Evolutionary conservation across 2,888 invertebrate species (phyloP).

Genomic region (Agrilus cyanescens): DNA sequence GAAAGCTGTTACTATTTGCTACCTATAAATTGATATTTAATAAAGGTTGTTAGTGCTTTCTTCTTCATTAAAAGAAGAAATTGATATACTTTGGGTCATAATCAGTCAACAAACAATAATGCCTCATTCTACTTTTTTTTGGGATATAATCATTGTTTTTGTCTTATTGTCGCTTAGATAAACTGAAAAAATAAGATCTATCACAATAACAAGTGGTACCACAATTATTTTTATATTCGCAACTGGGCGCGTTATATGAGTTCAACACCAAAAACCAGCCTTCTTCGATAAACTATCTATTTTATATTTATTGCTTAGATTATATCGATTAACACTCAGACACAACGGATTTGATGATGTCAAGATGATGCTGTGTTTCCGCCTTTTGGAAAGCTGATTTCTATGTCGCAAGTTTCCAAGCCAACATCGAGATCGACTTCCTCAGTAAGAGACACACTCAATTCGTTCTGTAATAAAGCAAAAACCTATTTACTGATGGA

Average conservation of each 20-base stretch:
- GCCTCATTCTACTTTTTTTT: too few species aligned
- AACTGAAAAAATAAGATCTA: background rate
- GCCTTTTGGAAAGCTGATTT: conserved; percentile 10
- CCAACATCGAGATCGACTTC: conserved; percentile 21
- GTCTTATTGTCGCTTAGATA: conserved; percentile 4
- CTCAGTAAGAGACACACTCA: conserved; percentile 29
- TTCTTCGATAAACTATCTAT: too few species aligned
- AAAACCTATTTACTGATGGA: conserved; percentile 4
- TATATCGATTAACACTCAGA: conserved; percentile 8
- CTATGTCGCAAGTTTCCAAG: conserved; percentile 18
- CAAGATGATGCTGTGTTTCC: conserved; percentile 7
- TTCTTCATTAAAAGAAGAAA: too few species aligned
- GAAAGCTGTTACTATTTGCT: too few species aligned
- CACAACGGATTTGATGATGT: conserved; percentile 8
- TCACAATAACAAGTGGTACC: too few species aligned
- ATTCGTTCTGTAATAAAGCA: conserved; percentile 29
- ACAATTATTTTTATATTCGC: too few species aligned
- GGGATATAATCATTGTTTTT: background rate
- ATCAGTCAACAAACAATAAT: too few species aligned
- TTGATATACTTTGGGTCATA: too few species aligned
- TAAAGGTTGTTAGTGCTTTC: too few species aligned
- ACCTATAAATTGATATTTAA: too few species aligned
- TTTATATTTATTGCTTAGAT: conserved; percentile 16
- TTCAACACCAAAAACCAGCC: too few species aligned
- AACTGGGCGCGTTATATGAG: too few species aligned